Evolutionary conservation across 2,888 invertebrate genomes (phyloP), one percentile per base, ranked within the genome.

Genomic region (Baronia brevicornis): DNA sequence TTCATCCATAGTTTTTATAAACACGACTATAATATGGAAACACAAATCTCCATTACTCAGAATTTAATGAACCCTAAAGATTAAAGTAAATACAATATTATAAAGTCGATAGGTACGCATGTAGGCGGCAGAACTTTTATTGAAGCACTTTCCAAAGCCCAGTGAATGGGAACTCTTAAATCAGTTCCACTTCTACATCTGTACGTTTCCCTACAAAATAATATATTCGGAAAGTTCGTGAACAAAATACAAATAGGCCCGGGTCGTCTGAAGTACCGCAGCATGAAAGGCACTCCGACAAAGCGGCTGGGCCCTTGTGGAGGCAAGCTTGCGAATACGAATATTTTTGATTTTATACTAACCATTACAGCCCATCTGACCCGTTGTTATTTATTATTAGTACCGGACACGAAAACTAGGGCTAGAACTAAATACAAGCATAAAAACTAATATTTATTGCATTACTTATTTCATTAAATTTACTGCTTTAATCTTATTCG

Each of bases 191-290:
- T 56, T 65, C 58, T 59, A 60, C 65, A 64, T 69, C 56, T 71
- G 65, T 68, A 71, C 62, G 58, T 40, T 48, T 39, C 58, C 65
- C 59, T 58, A 61, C 60, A 57, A 66, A 71, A 77, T 79, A 79
- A 79, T 72, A 70, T 75, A 80, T 78, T 74, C 77, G 58, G 53
- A 65, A 68, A 69, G 69, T 77, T 73, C 75, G 78, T 72, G 78
- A 68, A 74, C 72, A 61, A 73, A 78, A 79, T 78, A 78, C 69
- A 74, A 78, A 79, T 68, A 73, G 54, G 57, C 54, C 41, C 48
- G 66, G 63, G 61, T 34, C 58, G 66, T 38, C 51, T 66, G 59
- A 58, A 70, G 67, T 62, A 62, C 60, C 59, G 55, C 58, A 59
- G 62, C 53, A 65, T 69, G 63, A 68, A 71, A 66, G 60, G 59